These are phyloP conservation scores for Mycteria americana DNA, from an alignment of 2,797 vertebrate species.

Conservation along the genomic window DNA sequence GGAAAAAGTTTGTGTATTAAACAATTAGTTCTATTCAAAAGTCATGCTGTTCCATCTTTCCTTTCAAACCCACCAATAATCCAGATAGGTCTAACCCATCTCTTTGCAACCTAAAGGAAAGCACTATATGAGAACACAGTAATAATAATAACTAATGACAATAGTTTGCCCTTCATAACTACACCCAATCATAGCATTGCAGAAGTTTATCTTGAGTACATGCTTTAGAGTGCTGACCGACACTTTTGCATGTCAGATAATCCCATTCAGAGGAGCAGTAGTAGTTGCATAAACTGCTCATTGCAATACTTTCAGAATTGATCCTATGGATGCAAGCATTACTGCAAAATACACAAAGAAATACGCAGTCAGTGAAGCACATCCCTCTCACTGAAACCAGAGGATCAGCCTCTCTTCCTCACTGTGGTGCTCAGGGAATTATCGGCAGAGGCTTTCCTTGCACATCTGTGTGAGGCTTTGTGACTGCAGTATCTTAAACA, in stretches of 20 bases:
- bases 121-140: neutral
- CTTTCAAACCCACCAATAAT: neutral
- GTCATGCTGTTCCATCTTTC: accelerated
- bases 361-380: neutral
- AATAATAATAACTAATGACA: neutral
- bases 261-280: neutral
- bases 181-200: neutral
- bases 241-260: neutral
- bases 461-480: neutral
- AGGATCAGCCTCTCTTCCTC: neutral
- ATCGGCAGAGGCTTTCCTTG: neutral
- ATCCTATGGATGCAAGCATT: neutral
- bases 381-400: neutral
- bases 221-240: neutral
- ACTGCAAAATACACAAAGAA: neutral
- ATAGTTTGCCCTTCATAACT: neutral
- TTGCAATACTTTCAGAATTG: neutral
- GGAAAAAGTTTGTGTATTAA: neutral
- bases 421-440: neutral
- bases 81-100: neutral
- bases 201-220: neutral
- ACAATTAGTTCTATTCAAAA: neutral
- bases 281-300: neutral
- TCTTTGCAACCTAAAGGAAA: neutral
- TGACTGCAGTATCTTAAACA: neutral